Conservation (phyloP, 2,888 invertebrate genomes). For the Lutraria lutraria region DNA sequence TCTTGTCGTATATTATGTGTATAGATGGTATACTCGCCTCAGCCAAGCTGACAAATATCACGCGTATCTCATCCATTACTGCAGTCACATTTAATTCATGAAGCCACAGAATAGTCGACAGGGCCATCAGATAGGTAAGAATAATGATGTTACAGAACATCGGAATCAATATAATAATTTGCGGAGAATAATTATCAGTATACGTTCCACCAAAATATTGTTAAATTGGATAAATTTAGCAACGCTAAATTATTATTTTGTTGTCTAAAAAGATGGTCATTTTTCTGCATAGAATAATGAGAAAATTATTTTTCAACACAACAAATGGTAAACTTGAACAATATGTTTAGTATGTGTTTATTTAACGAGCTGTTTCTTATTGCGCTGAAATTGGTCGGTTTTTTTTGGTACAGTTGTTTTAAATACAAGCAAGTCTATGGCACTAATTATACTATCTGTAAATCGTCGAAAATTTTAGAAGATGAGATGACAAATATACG, state of each 20-base stretch:
- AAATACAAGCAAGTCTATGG: too few species aligned
- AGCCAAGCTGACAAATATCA: background rate
- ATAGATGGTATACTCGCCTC: background rate
- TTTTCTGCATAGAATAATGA: background rate
- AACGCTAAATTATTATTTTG: background rate
- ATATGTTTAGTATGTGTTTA: too few species aligned
- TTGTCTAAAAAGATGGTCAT: background rate
- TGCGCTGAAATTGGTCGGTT: too few species aligned
- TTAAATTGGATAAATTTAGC: background rate
- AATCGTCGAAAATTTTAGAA: too few species aligned
- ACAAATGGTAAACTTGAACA: too few species aligned
- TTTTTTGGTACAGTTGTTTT: too few species aligned
- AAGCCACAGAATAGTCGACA: background rate
- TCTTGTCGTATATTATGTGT: background rate
- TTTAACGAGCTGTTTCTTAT: too few species aligned
- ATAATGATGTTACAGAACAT: background rate
- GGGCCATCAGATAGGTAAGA: background rate
- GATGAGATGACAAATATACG: too few species aligned
- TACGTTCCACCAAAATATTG: background rate
- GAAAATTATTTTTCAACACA: background rate
- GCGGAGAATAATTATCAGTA: background rate
- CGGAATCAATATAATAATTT: background rate
- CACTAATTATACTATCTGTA: too few species aligned
- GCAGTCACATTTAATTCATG: background rate
- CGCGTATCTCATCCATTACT: slow-evolving; percentile 9